phyloP scores from a whole-genome alignment of 2,888 invertebrate genomes.

The Apodemia zela region DNA sequence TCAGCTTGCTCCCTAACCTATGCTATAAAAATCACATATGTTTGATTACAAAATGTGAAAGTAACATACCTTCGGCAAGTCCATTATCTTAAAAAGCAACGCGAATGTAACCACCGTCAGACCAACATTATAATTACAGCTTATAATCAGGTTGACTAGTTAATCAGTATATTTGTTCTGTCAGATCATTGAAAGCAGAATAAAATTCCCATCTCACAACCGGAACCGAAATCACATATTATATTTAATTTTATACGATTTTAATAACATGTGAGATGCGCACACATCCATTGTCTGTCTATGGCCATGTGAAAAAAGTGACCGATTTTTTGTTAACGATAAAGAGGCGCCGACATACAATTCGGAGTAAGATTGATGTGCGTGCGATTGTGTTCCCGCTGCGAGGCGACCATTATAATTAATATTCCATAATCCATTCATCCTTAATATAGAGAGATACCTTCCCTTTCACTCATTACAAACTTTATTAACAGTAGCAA shows the following conservation, averaged over 20 bases:
- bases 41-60: conserved; percentile 11
- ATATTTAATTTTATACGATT: conserved; percentile 79
- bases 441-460: conserved; percentile 46
- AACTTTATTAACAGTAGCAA: conserved; percentile 52
- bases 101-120: not conserved
- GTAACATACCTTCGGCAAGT: conserved; percentile 2
- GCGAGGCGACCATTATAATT: conserved; percentile 58
- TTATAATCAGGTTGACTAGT: conserved; percentile 13
- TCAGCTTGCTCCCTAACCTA: no score
- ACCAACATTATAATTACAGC: conserved; percentile 10
- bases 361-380: conserved; percentile 70
- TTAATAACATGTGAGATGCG: conserved; percentile 76
- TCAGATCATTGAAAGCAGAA: conserved; percentile 44
- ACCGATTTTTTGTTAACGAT: conserved; percentile 65
- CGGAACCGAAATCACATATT: conserved; percentile 78
- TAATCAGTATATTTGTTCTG: conserved; percentile 17
- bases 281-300: conserved; percentile 58
- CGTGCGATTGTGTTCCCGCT: conserved; percentile 58
- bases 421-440: conserved; percentile 73
- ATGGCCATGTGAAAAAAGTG: conserved; percentile 70
- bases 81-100: conserved; percentile 13
- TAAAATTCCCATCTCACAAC: conserved; percentile 71
- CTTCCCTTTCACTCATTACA: conserved; percentile 48
- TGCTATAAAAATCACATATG: not conserved
- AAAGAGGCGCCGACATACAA: conserved; percentile 76